Base-by-base conservation (phyloP, 2,113 vertebrate species). In the Platysteira castanea region DNA sequence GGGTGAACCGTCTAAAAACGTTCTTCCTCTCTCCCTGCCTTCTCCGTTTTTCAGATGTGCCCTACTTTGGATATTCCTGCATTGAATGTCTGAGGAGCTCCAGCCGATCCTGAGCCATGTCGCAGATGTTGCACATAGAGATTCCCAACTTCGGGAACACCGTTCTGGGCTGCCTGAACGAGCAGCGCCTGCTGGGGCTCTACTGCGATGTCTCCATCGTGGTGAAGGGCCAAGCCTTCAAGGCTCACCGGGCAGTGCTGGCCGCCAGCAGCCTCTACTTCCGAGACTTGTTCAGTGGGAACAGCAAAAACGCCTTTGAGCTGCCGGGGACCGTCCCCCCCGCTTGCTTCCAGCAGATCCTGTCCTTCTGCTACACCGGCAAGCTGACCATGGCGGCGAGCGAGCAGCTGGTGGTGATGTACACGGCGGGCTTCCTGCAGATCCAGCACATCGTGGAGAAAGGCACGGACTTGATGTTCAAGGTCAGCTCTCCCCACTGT, bases 381-480 rank as follows among this genome's bases (percentile, higher is more conserved):
- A 99, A 99, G 98, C 98, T 99, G 95, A 99, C 99, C 83, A 99
- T 99, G 99, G 99, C 99, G 0, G 99, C 99, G 49, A 99, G 99
- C 59, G 99, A 99, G 98, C 99, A 99, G 98, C 99, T 99, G 54
- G 99, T 99, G 97, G 99, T 99, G 96, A 99, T 99, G 99, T 99
- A 99, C 98, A 99, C 99, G 7, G 99, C 99, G 4, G 99, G 99
- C 84, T 99, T 99, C 98, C 98, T 99, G 95, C 99, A 99, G 97
- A 99, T 99, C 98, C 99, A 99, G 98, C 99, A 99, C 98, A 99
- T 99, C 54, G 99, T 99, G 90, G 99, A 99, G 98, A 98, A 98
- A 28, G 99, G 99, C 65, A 99, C 99, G 60, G 99, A 99, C 98
- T 98, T 99, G 92, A 99, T 99, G 99, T 99, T 99, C 97, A 99